A percentile compares a stretch with the other conserved stretches of the same genome.
Evolutionary conservation across 2,797 vertebrate species (phyloP).

Genomic region (Chromis chromis): DNA sequence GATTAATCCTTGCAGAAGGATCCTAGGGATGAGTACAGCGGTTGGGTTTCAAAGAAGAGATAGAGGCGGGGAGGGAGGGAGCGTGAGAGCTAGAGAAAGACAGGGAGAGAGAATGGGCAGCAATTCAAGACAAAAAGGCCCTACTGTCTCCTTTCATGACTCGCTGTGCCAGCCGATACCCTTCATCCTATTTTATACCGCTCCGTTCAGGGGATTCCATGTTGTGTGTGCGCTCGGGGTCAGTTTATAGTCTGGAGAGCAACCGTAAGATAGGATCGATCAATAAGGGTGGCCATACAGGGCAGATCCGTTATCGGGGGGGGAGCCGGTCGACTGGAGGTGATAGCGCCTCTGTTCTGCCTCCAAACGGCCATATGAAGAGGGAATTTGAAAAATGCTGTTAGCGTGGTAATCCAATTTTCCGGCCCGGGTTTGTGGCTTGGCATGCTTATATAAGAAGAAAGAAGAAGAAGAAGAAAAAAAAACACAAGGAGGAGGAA

Average conservation of each 20-base stretch:
- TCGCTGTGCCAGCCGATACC: conserved; percentile 46
- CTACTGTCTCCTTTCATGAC: conserved; percentile 53
- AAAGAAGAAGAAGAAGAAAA: neutral
- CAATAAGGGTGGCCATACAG: conserved; percentile 27
- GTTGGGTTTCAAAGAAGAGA: conserved; percentile 60
- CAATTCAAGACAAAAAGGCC: conserved; percentile 56
- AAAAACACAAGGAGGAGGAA: conserved; percentile 5
- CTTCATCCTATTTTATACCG: conserved; percentile 42
- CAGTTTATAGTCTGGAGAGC: conserved; percentile 35
- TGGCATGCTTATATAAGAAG: conserved; percentile 58
- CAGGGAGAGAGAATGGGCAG: conserved; percentile 31
- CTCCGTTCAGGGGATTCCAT: conserved; percentile 33
- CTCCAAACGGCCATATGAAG: conserved; percentile 46
- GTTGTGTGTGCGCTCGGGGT: conserved; percentile 21
- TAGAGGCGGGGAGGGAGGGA: conserved; percentile 27
- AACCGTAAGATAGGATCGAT: conserved; percentile 41
- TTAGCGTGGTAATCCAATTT: conserved; percentile 78
- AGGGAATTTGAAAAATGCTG: conserved; percentile 72
- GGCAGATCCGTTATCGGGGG: conserved; percentile 43
- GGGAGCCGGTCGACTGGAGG: conserved; percentile 23
- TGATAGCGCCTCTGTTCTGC: conserved; percentile 54
- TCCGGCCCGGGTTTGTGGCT: conserved; percentile 53
- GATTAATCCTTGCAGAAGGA: conserved; percentile 82
- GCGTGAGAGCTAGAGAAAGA: conserved; percentile 38
- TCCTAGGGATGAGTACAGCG: conserved; percentile 73